These are phyloP conservation scores for Julus scandinavius DNA, from an alignment of 2,888 invertebrate genomes.

Conservation along the genomic window DNA sequence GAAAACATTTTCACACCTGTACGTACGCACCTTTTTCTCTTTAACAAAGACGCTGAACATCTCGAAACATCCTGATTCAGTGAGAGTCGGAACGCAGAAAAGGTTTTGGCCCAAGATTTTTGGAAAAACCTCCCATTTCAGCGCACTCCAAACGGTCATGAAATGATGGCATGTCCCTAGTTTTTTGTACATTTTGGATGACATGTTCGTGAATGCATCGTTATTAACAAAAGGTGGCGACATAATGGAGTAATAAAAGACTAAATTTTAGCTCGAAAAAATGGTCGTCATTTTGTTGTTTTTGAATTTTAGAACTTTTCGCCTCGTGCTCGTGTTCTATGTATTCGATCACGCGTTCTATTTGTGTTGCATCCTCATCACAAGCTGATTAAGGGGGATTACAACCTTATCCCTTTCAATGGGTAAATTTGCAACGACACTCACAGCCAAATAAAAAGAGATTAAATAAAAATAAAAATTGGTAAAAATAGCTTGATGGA, in stretches of 20 bases:
- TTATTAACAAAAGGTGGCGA: not conserved
- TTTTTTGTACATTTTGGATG: not conserved
- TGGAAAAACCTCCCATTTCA: not conserved
- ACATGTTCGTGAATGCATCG: not conserved
- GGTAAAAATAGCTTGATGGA: no score
- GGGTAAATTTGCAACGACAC: no score
- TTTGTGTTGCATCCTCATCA: no score
- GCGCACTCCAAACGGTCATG: not conserved
- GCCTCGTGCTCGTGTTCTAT: not conserved
- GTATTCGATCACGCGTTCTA: not conserved
- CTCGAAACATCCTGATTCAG: not conserved
- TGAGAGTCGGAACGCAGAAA: not conserved
- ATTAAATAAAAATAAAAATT: no score
- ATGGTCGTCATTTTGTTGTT: not conserved
- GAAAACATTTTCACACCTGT: not conserved
- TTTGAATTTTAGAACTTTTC: not conserved
- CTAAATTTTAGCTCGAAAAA: not conserved
- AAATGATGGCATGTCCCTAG: not conserved
- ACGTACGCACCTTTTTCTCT: not conserved
- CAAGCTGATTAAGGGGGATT: no score
- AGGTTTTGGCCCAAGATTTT: not conserved
- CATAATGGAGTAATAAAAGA: not conserved
- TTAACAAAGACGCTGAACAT: not conserved
- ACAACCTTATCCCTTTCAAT: no score
- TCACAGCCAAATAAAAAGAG: no score